Evolutionary conservation across 2,888 invertebrate species (phyloP), one percentile per base, ranked within the genome.

Genomic region (Tenodera sinensis): DNA sequence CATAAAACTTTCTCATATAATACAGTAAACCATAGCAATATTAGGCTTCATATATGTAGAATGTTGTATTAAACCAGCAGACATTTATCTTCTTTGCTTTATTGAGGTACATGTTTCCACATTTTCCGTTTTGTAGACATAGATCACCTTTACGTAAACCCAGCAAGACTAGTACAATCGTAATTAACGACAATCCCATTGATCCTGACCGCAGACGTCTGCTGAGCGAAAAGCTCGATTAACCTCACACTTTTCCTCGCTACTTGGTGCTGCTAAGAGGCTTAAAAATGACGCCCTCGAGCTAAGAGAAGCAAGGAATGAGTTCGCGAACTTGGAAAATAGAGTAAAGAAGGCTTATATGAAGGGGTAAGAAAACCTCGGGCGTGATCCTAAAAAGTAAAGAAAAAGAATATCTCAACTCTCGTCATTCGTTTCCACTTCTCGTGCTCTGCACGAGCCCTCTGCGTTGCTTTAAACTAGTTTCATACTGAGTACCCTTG

Each of bases 231-330:
- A 34, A 85, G 83, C 88, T 88, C 88, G 88, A 83, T 88, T 88
- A 88, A 88, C 88, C 83, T 42, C 42, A 47, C n/a, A 47, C 34
- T 47, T 47, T 54, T 28, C 85, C 54, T 12, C 85, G n/a, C 47
- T n/a, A 54, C 47, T 28, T 54, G 47, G 54, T 42, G 34, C 54
- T 28, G 27, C 83, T 88, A 88, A 88, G 88, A 30, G 88, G 83
- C 83, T 88, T 88, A 88, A 88, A 88, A 83, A 83, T 88, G 88
- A 88, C 83, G 88, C 83, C 88, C 83, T 88, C 83, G 28, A 71
- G 54, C 20, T 20, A 6, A 71, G 54, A 25, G 54, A 20, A 28
- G 27, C 25, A 25, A 8, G 88, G 87, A 47, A 28, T 47, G 42
- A 88, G 42, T 88, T 83, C 47, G 83, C 88, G 83, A 88, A 88